Percentiles rank a stretch among this genome's conserved stretches.
Evolutionary conservation across 2,113 vertebrate genomes (phyloP).

Genomic region (Lagenorhynchus albirostris): DNA sequence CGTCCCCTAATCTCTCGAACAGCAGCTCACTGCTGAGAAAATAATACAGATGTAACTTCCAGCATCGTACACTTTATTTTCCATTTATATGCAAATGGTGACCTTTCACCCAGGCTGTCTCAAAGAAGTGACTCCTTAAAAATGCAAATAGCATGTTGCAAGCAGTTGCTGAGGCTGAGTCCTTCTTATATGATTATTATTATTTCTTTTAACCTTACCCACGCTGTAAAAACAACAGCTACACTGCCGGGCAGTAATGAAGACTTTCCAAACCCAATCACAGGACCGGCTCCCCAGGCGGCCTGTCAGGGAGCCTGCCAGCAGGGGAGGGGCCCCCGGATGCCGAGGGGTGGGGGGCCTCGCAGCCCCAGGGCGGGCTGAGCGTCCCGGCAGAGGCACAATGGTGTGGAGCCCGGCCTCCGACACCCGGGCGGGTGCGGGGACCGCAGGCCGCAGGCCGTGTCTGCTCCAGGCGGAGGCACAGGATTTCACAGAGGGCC

Average conservation of each 20-base stretch:
- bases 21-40: conserved; percentile 86
- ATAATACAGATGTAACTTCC: conserved; percentile 87
- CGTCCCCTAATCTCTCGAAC: conserved; percentile 82
- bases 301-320: conserved; percentile 51
- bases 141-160: conserved; percentile 87
- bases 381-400: not conserved
- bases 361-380: not conserved
- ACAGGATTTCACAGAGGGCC: not conserved
- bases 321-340: not conserved
- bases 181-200: conserved; percentile 80
- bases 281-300: conserved; percentile 36
- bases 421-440: not conserved
- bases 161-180: conserved; percentile 76
- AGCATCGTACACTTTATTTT: conserved; percentile 84
- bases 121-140: conserved; percentile 87
- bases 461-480: not conserved
- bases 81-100: conserved; percentile 89
- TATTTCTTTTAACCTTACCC: conserved; percentile 84
- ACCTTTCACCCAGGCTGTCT: conserved; percentile 89
- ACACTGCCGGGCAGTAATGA: conserved; percentile 75
- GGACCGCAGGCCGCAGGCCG: accelerated
- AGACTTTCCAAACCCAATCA: conserved; percentile 73
- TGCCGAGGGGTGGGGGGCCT: not conserved
- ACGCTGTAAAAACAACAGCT: conserved; percentile 77
- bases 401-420: not conserved